These are phyloP conservation scores for Eriosoma lanigerum DNA, from an alignment of 1,140 invertebrate species.

Conservation along the genomic window DNA sequence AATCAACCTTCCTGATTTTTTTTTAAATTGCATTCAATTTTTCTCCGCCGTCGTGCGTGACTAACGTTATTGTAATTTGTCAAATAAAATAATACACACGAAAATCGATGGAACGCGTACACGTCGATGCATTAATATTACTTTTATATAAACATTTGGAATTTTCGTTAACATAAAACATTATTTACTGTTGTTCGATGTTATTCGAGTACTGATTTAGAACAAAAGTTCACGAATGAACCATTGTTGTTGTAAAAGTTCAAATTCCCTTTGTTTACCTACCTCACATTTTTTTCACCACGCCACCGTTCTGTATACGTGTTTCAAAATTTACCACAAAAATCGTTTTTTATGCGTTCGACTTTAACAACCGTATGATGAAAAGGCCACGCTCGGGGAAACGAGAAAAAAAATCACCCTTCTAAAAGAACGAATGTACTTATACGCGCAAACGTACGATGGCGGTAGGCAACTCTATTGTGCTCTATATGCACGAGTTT, in stretches of 20 bases:
- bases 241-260: constrained; percentile 27
- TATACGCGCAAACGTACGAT: not conserved
- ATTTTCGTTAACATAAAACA: not conserved
- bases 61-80: no score
- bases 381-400: not conserved
- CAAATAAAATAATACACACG: no score
- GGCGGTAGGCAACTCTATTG: not conserved
- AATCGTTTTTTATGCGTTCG: constrained; percentile 12
- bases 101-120: no score
- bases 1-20: no score
- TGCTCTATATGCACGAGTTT: not conserved
- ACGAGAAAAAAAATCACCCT: not conserved
- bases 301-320: not conserved
- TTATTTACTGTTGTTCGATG: constrained; percentile 7
- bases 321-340: not conserved
- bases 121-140: not conserved
- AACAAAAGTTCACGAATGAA: constrained; percentile 8
- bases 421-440: not conserved
- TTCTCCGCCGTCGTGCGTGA: no score
- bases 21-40: no score
- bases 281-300: not conserved
- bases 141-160: not conserved
- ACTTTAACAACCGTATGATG: not conserved
- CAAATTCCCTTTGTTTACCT: constrained; percentile 29
- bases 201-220: not conserved